phyloP scores from a whole-genome alignment of 2,113 vertebrate genomes.

The Lagenorhynchus albirostris region DNA sequence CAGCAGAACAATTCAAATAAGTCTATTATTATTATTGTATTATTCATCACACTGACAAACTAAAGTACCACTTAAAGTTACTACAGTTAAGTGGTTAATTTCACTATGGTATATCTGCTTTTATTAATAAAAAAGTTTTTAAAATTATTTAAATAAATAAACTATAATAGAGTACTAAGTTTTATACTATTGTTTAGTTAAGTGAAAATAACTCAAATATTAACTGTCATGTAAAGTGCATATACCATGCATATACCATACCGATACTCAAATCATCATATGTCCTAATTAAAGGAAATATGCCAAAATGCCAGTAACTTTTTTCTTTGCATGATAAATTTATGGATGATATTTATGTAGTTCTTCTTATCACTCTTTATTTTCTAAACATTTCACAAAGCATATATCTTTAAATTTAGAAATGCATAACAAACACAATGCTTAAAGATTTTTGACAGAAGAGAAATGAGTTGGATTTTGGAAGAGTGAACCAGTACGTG shows the following conservation, averaged over 20 bases:
- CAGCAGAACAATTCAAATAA: conserved; percentile 1
- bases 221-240: neutral
- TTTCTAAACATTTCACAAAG: conserved; percentile 21
- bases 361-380: neutral
- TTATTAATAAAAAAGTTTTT: neutral
- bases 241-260: neutral
- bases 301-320: neutral
- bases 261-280: neutral
- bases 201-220: neutral
- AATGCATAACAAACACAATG: neutral
- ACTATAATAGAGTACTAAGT: neutral
- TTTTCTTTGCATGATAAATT: neutral
- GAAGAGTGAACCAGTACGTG: neutral
- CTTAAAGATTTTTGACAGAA: neutral
- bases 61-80: neutral
- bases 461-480: neutral
- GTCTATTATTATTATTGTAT: neutral
- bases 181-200: neutral
- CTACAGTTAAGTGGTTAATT: neutral
- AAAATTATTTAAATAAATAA: neutral
- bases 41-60: neutral
- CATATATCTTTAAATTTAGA: neutral
- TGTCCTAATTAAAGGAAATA: neutral
- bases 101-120: neutral
- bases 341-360: neutral